phyloP scores from a whole-genome alignment of 1,140 invertebrate genomes.

The Microplitis demolitor region DNA sequence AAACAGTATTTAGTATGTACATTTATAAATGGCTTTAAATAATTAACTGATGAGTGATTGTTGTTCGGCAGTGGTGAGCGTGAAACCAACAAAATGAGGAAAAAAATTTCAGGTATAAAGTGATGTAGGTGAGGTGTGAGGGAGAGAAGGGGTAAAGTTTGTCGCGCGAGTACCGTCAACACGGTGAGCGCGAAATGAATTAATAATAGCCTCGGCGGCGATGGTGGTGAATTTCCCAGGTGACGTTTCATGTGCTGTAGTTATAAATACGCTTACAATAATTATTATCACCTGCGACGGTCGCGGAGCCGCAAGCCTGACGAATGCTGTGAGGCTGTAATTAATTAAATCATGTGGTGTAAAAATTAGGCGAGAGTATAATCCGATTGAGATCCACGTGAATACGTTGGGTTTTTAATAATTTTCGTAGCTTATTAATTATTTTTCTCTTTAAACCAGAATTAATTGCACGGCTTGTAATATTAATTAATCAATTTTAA shows the following conservation, averaged over 20 bases:
- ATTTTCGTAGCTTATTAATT: too few species aligned
- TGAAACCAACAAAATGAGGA: neutral
- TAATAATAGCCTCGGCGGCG: conserved; percentile 32
- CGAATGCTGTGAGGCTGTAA: neutral
- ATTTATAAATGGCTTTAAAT: too few species aligned
- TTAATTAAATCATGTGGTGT: neutral
- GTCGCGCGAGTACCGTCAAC: neutral
- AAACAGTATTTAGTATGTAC: too few species aligned
- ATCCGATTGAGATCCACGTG: too few species aligned
- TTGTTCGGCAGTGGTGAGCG: too few species aligned
- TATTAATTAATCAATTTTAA: too few species aligned
- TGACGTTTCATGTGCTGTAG: conserved; percentile 36
- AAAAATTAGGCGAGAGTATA: too few species aligned
- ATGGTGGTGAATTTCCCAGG: conserved; percentile 41
- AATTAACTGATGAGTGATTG: too few species aligned
- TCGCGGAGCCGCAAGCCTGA: neutral
- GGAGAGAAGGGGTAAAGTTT: neutral
- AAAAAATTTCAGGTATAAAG: neutral
- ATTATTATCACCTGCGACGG: conserved; percentile 36
- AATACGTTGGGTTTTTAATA: too few species aligned
- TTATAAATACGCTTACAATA: conserved; percentile 42
- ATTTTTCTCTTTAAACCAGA: too few species aligned
- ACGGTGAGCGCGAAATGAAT: conserved; percentile 33
- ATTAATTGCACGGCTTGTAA: too few species aligned
- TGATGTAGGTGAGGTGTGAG: too few species aligned